Percentiles rank a stretch among this genome's conserved stretches.
These are phyloP conservation scores for Drosophila athabasca DNA, from an alignment of 1,140 invertebrate species.

Conservation along the genomic window DNA sequence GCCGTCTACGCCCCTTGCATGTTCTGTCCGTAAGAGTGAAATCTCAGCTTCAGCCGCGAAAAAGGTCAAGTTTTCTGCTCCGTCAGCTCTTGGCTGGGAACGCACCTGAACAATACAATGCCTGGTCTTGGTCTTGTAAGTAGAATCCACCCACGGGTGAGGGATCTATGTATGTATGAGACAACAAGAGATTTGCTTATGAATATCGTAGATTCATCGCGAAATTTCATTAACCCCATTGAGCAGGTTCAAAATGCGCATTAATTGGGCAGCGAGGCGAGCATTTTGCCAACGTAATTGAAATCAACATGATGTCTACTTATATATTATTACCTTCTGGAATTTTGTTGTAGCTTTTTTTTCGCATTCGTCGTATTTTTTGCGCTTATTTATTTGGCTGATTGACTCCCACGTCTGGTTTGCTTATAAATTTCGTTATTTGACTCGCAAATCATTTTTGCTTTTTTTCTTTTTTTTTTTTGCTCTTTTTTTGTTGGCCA, in stretches of 20 bases:
- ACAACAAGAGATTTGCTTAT: conserved; percentile 14
- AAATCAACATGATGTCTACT: conserved; percentile 79
- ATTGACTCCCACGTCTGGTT: conserved; percentile 74
- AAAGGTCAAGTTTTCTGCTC: conserved; percentile 66
- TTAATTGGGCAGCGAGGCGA: conserved; percentile 11
- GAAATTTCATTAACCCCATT: conserved; percentile 75
- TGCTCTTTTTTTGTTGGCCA: conserved; percentile 49
- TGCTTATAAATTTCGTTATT: conserved; percentile 56
- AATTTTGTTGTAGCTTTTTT: conserved; percentile 19
- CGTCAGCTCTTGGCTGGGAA: conserved; percentile 39
- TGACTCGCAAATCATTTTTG: conserved; percentile 60
- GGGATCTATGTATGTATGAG: conserved; percentile 15
- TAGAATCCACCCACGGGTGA: conserved; percentile 46
- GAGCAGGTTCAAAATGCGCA: conserved; percentile 38
- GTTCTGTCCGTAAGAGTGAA: conserved; percentile 27
- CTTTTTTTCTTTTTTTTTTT: conserved; percentile 69
- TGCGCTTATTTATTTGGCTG: conserved; percentile 35
- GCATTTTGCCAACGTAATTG: conserved; percentile 68
- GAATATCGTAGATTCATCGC: conserved; percentile 25
- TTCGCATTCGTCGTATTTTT: conserved; percentile 38
- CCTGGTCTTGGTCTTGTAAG: conserved; percentile 1
- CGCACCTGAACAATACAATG: conserved; percentile 30
- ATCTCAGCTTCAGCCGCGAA: conserved; percentile 20
- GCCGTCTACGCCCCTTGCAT: conserved; percentile 46
- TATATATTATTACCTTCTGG: conserved; percentile 52